A percentile compares a stretch with the other conserved stretches of the same genome.
phyloP scores from a whole-genome alignment of 2,888 invertebrate genomes.

The Orchesella flavescens region DNA sequence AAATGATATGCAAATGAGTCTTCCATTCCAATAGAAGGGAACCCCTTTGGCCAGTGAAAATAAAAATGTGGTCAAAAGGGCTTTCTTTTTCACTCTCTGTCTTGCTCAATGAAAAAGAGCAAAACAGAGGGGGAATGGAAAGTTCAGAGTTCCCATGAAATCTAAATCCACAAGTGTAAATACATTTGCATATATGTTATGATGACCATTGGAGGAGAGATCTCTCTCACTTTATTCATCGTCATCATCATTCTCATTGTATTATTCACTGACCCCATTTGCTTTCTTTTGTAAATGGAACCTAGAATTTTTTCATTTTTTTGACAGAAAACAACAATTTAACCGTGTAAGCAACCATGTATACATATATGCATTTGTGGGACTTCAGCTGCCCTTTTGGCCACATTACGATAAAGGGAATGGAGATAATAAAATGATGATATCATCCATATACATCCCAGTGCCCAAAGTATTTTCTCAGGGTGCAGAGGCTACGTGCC shows the following conservation, averaged over 20 bases:
- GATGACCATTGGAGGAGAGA: conserved; percentile 28
- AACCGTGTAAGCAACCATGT: neutral
- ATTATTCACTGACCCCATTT: conserved; percentile 52
- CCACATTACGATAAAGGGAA: conserved; percentile 40
- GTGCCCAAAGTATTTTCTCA: conserved; percentile 2
- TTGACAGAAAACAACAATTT: conserved; percentile 25
- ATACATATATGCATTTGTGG: conserved; percentile 47
- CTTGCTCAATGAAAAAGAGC: conserved; percentile 41
- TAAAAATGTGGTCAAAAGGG: conserved; percentile 59
- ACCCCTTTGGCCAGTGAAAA: conserved; percentile 44
- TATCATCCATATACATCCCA: neutral
- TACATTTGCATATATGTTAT: conserved; percentile 5
- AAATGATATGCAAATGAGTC: conserved; percentile 57
- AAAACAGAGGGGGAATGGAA: conserved; percentile 37
- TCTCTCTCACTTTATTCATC: conserved; percentile 33
- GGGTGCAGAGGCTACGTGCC: conserved; percentile 55
- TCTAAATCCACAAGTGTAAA: conserved; percentile 33
- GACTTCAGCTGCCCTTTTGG: conserved; percentile 70
- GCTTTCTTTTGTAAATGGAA: conserved; percentile 44
- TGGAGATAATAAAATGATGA: neutral
- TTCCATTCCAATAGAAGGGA: too few relatives aligned
- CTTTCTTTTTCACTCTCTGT: conserved; percentile 18
- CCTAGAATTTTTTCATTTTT: conserved; percentile 42
- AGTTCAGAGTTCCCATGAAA: conserved; percentile 59
- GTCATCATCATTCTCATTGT: conserved; percentile 6